Percentiles rank a stretch among this genome's conserved stretches.
phyloP scores from a whole-genome alignment of 2,113 vertebrate genomes.

The Xenotilapia leptura region DNA sequence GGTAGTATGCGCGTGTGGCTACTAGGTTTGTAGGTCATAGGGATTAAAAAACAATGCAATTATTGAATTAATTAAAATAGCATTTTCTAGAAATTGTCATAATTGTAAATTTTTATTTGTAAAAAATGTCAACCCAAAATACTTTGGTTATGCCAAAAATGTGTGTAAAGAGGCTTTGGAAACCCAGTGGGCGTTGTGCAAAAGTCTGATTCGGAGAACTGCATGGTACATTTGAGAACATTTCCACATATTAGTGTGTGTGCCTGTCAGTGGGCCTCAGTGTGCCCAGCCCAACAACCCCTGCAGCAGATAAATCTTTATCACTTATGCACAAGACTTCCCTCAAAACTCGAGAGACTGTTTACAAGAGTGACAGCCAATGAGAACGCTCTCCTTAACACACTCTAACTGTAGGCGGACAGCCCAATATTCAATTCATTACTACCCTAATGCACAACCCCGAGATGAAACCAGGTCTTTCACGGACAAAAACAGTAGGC shows the following conservation, averaged over 20 bases:
- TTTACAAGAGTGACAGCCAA: constrained; percentile 52
- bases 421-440: background rate
- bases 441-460: background rate
- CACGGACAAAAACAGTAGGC: background rate
- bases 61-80: background rate
- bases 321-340: constrained; percentile 63
- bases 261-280: constrained; percentile 48
- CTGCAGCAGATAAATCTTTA: constrained; percentile 72
- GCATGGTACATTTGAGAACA: background rate
- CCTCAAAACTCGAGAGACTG: constrained; percentile 36
- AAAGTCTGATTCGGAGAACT: background rate
- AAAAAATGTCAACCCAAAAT: background rate
- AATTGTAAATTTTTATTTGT: background rate
- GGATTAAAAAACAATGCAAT: background rate
- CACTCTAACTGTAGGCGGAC: background rate
- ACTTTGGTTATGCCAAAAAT: background rate
- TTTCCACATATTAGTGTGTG: background rate
- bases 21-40: background rate
- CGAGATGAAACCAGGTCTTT: background rate
- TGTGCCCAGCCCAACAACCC: constrained; percentile 38
- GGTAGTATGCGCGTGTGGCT: background rate
- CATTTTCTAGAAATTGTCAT: background rate
- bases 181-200: background rate
- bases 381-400: background rate
- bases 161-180: background rate